Evolutionary conservation across 2,797 vertebrate species (phyloP).

Genomic region (Monodelphis domestica): DNA sequence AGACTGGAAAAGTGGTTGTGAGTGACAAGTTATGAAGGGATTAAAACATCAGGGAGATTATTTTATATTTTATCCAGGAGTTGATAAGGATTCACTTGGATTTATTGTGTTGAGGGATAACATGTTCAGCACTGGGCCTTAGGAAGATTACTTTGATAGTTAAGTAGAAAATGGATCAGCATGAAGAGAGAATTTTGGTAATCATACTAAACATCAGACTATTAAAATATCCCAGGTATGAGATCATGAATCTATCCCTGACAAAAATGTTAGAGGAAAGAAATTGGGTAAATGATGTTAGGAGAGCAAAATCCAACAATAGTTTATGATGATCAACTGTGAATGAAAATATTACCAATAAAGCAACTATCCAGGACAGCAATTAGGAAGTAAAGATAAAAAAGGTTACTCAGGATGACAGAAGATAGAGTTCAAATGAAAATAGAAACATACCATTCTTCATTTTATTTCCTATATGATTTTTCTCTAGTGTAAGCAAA

Average conservation of each 20-base stretch:
- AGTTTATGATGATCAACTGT: no score
- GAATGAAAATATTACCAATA: no score
- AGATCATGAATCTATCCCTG: not conserved
- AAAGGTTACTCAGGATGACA: no score
- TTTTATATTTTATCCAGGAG: not conserved
- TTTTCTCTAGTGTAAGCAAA: no score
- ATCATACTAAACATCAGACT: not conserved
- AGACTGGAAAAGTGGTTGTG: not conserved
- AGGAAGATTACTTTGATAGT: not conserved
- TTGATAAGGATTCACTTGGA: not conserved
- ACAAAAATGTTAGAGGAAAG: not conserved
- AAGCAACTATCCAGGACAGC: no score
- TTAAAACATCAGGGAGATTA: not conserved
- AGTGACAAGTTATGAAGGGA: not conserved
- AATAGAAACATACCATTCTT: no score
- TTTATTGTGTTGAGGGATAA: not conserved
- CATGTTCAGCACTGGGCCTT: not conserved
- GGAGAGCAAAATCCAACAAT: no score
- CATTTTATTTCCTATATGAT: no score
- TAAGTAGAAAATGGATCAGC: not conserved
- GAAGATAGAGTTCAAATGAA: no score
- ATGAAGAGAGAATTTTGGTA: not conserved
- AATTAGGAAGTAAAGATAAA: no score
- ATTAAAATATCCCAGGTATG: not conserved
- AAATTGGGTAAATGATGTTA: not conserved